Evolutionary conservation across 2,113 vertebrate genomes (phyloP), one percentile per base, ranked within the genome.

Genomic region (Xyrauchen texanus): DNA sequence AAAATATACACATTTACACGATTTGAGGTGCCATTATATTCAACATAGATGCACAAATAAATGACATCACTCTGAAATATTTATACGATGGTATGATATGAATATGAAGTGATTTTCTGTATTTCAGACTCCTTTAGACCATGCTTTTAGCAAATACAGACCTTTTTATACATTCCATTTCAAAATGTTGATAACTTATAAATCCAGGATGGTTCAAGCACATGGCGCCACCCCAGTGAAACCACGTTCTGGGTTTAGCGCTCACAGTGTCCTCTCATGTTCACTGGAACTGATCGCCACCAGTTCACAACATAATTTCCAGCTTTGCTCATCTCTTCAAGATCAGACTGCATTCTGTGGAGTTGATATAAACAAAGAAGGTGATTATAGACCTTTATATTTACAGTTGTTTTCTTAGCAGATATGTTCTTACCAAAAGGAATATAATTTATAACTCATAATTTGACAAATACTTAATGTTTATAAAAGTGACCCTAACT

Each of bases 261-360:
- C 45, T 51, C 55, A 61, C 71, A 34, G 58, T 60, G 71, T 63
- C 58, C 15, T 74, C 58, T 3, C 7, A 16, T 47, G 15, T 51
- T 21, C 46, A 74, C 71, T 74, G 71, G 58, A 74, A 63, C 71
- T 8, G 58, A 42, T 74, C 11, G 0, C 44, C 71, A 63, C 46
- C 15, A 51, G 51, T 12, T 42, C 51, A 34, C 21, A 34, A 34
- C 21, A 3, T 3, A 9, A 8, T 9, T 58, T 69, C 62, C 15
- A 10, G 21, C 3, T 34, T 34, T 34, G 21, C 21, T 34, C 21
- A 34, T 34, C 21, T 44, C 15, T 49, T 4, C 69, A 8, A 8
- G 9, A 42, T 80, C 78, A 80, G 62, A 80, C 67, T 21, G 78
- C 45, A 49, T 74, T 9, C 78, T 80, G 53, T 74, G 51, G 21